Evolutionary conservation across 1,140 invertebrate species (phyloP), one percentile per base, ranked within the genome.

Genomic region (Caenorhabditis tropicalis): DNA sequence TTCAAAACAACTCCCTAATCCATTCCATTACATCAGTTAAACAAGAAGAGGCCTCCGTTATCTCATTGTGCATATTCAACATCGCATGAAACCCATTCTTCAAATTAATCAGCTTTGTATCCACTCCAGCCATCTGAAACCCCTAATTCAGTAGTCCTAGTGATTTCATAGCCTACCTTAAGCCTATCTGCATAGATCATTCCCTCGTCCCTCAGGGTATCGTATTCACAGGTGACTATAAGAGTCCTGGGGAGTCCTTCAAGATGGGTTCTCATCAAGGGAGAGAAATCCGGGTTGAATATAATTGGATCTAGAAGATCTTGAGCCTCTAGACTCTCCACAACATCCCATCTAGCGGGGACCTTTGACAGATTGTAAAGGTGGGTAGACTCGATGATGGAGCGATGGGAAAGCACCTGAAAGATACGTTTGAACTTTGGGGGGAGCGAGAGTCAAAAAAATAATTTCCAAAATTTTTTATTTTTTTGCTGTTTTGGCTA

Each of bases 201-300:
- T 15, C 86, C 86, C 43, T 86, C 84, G 48, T 86, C 84, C 16
- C 86, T 70, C 1, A 86, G 65, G 7, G 87, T 36, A 65, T 86
- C 86, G 33, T 82, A 86, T 46, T 83, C 86, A 21, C 74, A 87
- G 21, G 86, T 86, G 86, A 86, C 48, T 7, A 86, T 51, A n/a
- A 87, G 29, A 7, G 86, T 85, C 31, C 29, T 29, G 10, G 86
- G 85, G 19, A 86, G 85, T 33, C n/a, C n/a, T 19, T 12, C 15
- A 12, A 51, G n/a, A 2, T 51, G 15, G 12, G 36, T 16, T 24
- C 74, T 21, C 70, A 81, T 81, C 21, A 84, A 1, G 3, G 83
- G 83, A 7, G 48, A 48, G 48, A 84, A 80, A n/a, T 84, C 83
- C 2, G 83, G 83, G 36, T 84, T 84, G 16, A 39, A 53, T 19